A percentile compares a stretch with the other conserved stretches of the same genome.
phyloP scores from a whole-genome alignment of 2,797 vertebrate species.

The Crocodylus rhombifer region DNA sequence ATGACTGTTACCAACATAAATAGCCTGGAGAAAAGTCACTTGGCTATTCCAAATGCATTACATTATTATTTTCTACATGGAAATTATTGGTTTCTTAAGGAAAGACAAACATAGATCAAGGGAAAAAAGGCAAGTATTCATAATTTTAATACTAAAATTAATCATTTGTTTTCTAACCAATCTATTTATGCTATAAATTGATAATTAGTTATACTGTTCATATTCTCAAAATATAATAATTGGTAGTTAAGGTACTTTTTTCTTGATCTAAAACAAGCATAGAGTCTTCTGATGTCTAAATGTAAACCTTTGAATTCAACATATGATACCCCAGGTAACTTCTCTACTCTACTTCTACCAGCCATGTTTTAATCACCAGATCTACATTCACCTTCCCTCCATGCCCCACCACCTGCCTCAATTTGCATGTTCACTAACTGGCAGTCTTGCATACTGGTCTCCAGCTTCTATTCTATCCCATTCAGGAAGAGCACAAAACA shows the following conservation, averaged over 20 bases:
- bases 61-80: neutral
- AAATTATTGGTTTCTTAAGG: neutral
- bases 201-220: neutral
- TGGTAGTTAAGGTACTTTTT: neutral
- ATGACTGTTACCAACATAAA: neutral
- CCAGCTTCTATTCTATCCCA: no score
- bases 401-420: no score
- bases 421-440: no score
- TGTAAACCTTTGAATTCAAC: neutral
- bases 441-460: no score
- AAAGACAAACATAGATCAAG: neutral
- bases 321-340: neutral
- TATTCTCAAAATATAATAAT: neutral
- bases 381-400: no score
- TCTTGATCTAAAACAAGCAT: neutral
- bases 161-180: neutral
- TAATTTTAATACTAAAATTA: neutral
- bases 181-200: accelerated
- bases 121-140: neutral
- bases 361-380: no score
- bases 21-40: conserved; percentile 2
- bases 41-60: neutral
- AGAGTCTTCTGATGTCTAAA: neutral
- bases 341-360: no score
- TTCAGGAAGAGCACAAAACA: no score